These are phyloP conservation scores for Nannoperca obscura DNA, from an alignment of 2,797 vertebrate genomes.

Conservation along the genomic window DNA sequence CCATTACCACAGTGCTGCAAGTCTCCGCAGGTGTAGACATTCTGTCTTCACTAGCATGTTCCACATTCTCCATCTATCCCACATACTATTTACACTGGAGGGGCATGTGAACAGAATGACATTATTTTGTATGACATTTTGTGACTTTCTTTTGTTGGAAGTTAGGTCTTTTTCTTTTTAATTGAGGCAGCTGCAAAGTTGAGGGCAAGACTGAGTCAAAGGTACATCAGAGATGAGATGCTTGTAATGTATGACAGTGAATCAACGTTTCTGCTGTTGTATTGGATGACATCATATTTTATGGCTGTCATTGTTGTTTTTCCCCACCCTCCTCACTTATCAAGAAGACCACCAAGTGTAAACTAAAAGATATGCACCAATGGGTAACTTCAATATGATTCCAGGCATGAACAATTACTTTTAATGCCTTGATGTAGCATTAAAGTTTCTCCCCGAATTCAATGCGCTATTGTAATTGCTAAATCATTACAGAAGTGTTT, in stretches of 20 bases:
- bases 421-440: not conserved
- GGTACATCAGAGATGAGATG: conserved; percentile 10
- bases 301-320: not conserved
- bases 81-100: conserved; percentile 51
- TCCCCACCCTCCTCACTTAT: not conserved
- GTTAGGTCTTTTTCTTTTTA: conserved; percentile 41
- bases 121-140: conserved; percentile 34
- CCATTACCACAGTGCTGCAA: conserved; percentile 67
- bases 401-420: not conserved
- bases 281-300: not conserved
- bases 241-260: conserved; percentile 8
- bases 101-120: conserved; percentile 41
- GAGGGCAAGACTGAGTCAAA: not conserved
- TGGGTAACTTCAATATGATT: not conserved
- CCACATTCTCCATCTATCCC: conserved; percentile 57
- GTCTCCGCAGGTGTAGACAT: conserved; percentile 68
- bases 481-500: not conserved
- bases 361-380: not conserved
- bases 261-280: not conserved
- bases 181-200: conserved; percentile 31
- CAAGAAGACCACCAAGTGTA: not conserved
- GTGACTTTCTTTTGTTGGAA: conserved; percentile 12
- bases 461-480: not conserved
- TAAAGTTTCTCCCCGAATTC: not conserved
- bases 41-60: conserved; percentile 71